Evolutionary conservation across 1,140 invertebrate species (phyloP), one percentile per base, ranked within the genome.

Genomic region (Mesaphorura yosii): DNA sequence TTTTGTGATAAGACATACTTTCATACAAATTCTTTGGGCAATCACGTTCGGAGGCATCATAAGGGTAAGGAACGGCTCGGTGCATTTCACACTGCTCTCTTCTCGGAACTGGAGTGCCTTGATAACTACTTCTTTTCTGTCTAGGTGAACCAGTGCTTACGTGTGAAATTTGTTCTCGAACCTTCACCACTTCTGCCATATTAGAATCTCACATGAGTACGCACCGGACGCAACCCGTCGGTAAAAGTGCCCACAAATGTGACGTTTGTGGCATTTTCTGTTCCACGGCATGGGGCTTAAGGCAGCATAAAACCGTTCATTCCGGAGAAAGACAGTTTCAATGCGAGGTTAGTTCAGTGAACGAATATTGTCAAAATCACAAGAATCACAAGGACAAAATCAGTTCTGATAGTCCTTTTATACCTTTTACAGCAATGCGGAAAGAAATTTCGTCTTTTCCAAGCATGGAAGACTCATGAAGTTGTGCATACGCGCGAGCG

Each of bases 41-140:
- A 55, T 6, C 53, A 55, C 37, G 46, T 55, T 23, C 23, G 44
- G 20, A 29, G 53, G 4, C 28, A 26, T 17, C 53, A 55, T 42
- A 41, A 55, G 37, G 46, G 46, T 49, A 27, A 26, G 17, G 17
- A 6, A 22, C n/a, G n/a, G n/a, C n/a, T n/a, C n/a, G 23, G 31
- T 34, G n/a, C 10, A 34, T 10, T n/a, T n/a, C 10, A 10, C 10
- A 42, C 17, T 15, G 7, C 40, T 14, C 40, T 34, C 10, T n/a
- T 34, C 10, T 34, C n/a, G 31, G 10, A 34, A 34, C 31, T 34
- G 10, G 31, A 34, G n/a, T 34, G 10, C n/a, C n/a, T 10, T 38
- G 26, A 39, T 15, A 1, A 20, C 31, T 38, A 2, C 5, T 51
- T 39, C 39, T 5, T 29, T 27, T 28, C 19, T 15, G 3, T n/a